A percentile compares a stretch with the other conserved stretches of the same genome.
These are phyloP conservation scores for Varroa destructor DNA, from an alignment of 1,140 invertebrate species.

Conservation along the genomic window DNA sequence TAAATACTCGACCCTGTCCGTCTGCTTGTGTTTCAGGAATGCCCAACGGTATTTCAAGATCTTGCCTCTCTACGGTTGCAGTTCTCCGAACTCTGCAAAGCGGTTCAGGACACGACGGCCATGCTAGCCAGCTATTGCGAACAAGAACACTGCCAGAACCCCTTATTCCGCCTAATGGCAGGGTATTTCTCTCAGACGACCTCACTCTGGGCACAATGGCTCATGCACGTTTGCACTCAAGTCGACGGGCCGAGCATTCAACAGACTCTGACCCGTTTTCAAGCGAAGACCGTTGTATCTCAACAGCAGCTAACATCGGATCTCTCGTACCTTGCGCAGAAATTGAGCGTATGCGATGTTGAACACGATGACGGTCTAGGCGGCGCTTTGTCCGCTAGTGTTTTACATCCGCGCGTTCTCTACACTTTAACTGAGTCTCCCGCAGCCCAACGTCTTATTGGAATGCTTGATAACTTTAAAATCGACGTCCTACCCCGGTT, in stretches of 20 bases:
- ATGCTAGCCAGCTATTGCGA: not conserved
- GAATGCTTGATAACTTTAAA: constrained; percentile 2
- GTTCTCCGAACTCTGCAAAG: not conserved
- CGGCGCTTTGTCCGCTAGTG: not conserved
- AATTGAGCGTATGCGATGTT: not conserved
- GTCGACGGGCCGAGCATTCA: not conserved
- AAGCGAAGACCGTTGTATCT: constrained; percentile 9
- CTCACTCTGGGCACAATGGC: constrained; percentile 16
- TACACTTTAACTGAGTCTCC: not conserved
- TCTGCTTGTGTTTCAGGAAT: not conserved
- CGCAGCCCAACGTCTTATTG: not conserved
- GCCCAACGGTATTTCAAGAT: constrained; percentile 6
- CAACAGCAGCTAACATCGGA: not conserved
- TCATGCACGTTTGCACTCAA: not conserved
- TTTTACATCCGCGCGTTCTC: not conserved
- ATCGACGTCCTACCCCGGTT: constrained; percentile 2
- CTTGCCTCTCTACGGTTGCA: not conserved
- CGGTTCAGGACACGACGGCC: not conserved
- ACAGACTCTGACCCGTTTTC: constrained; percentile 4
- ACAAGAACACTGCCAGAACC: not conserved
- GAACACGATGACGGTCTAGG: not conserved
- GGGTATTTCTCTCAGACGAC: constrained; percentile 1
- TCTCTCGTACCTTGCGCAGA: not conserved
- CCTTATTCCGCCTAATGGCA: constrained; percentile 5
- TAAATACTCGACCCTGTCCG: too few relatives aligned